Conservation (phyloP, 2,113 vertebrate species). For the Sminthopsis crassicaudata region DNA sequence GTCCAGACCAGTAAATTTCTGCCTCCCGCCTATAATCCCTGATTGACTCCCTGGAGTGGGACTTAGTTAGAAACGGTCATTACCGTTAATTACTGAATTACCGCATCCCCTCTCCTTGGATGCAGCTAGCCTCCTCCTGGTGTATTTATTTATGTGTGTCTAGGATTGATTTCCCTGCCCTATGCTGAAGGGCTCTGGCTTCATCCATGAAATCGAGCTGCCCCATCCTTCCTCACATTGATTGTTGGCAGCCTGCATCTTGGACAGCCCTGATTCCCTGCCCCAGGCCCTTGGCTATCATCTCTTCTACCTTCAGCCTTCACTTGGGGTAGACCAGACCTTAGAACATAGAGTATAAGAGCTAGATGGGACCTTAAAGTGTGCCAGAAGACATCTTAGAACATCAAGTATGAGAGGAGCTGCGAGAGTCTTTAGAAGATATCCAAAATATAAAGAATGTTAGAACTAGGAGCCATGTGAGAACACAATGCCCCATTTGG, state of each 20-base stretch:
- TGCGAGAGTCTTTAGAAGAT: too few relatives aligned
- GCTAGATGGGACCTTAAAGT: neutral
- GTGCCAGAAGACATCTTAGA: neutral
- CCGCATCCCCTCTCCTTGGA: conserved; percentile 47
- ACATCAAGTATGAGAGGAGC: neutral
- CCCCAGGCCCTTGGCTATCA: neutral
- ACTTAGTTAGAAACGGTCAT: conserved; percentile 75
- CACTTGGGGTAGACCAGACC: neutral
- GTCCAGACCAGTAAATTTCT: conserved; percentile 68
- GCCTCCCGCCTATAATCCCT: conserved; percentile 61
- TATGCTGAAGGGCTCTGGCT: neutral
- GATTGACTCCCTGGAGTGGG: conserved; percentile 74
- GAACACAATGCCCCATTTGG: neutral
- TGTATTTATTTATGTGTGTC: conserved; percentile 3
- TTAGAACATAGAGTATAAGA: neutral
- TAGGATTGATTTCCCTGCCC: conserved; percentile 4
- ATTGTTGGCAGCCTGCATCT: neutral
- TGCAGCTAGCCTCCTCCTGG: neutral
- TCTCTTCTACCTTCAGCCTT: neutral
- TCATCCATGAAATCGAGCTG: neutral
- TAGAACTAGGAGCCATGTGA: neutral
- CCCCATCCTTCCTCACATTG: neutral
- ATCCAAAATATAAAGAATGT: too few relatives aligned
- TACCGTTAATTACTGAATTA: conserved; percentile 77
- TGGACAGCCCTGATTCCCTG: neutral